Conservation (phyloP, 92 coral and sea anemone genomes). For the Siderastrea siderea region DNA sequence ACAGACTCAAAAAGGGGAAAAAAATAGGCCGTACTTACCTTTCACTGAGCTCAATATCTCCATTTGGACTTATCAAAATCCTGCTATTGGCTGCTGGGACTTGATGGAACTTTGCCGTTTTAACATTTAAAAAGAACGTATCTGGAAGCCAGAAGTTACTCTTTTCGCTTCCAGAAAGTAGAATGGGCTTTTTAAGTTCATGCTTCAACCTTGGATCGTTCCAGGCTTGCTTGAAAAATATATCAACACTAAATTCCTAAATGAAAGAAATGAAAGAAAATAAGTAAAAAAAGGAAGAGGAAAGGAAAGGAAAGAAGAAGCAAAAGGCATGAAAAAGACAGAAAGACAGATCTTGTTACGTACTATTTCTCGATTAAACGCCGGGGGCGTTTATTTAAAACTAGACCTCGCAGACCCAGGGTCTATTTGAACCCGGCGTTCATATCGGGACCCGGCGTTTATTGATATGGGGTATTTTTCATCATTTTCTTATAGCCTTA, state of each 20-base stretch:
- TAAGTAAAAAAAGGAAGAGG: no score
- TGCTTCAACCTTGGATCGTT: conserved; percentile 89
- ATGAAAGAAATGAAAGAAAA: not conserved
- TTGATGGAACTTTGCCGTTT: conserved; percentile 88
- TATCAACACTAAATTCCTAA: conserved; percentile 90
- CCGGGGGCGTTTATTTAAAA: no score
- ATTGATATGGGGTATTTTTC: no score
- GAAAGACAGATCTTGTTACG: no score
- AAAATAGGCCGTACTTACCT: conserved; percentile 61
- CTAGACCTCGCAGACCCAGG: no score
- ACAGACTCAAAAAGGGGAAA: not conserved
- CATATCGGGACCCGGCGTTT: no score
- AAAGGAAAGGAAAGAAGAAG: no score
- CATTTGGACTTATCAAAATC: conserved; percentile 81
- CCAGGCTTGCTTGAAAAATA: conserved; percentile 99
- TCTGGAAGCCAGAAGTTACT: conserved; percentile 94
- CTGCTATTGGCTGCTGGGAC: conserved; percentile 90
- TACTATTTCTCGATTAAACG: no score
- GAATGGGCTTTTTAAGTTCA: conserved; percentile 62
- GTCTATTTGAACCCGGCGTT: no score
- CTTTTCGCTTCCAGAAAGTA: conserved; percentile 85
- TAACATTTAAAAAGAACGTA: conserved; percentile 94
- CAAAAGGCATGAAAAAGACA: no score
- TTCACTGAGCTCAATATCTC: conserved; percentile 88
- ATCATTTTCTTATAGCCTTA: no score